These are phyloP conservation scores for Diogma glabrata DNA, from an alignment of 2,888 invertebrate genomes.

Conservation along the genomic window DNA sequence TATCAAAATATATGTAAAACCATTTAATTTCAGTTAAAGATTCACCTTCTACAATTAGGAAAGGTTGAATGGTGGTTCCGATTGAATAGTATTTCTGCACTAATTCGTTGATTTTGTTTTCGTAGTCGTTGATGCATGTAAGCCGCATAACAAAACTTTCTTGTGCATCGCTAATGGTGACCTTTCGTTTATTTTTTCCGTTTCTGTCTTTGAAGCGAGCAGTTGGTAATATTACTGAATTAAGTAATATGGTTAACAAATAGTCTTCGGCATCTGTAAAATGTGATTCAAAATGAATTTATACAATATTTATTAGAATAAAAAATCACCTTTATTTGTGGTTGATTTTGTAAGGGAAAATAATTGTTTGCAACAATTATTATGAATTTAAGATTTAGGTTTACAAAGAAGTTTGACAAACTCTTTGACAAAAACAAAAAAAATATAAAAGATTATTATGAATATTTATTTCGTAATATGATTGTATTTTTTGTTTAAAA, in stretches of 20 bases:
- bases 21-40: not conserved
- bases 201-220: not conserved
- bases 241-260: not conserved
- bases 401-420: no score
- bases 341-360: no score
- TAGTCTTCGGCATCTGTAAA: not conserved
- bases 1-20: not conserved
- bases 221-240: not conserved
- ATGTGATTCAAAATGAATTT: no score
- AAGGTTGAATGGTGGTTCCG: not conserved
- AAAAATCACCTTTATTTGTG: no score
- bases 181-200: not conserved
- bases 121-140: constrained; percentile 2
- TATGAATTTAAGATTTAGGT: no score
- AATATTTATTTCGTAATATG: not conserved
- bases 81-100: constrained; percentile 3
- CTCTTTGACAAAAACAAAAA: no score
- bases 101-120: not conserved
- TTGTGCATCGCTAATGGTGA: not conserved
- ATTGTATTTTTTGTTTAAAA: not conserved
- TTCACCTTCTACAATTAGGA: not conserved
- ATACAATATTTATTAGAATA: no score
- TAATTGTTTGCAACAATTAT: not conserved
- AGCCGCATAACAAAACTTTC: constrained; percentile 2
- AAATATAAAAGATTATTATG: no score